A percentile compares a stretch with the other conserved stretches of the same genome.
phyloP scores from a whole-genome alignment of 2,113 vertebrate species.

The Hypanus sabinus region DNA sequence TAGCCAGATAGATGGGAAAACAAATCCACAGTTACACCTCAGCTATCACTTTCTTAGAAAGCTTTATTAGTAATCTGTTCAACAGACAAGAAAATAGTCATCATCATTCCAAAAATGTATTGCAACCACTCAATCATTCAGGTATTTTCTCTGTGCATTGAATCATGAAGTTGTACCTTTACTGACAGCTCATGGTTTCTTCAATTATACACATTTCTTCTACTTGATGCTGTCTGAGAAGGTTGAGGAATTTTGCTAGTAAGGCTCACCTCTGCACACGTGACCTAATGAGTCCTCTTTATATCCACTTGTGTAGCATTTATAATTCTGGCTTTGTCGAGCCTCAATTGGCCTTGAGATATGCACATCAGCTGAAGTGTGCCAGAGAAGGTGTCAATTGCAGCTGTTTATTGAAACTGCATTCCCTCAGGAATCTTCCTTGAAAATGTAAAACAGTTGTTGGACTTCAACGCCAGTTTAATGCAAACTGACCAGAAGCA shows the following conservation, averaged over 20 bases:
- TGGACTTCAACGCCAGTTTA: not conserved
- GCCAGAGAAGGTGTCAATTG: not conserved
- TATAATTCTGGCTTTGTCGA: not conserved
- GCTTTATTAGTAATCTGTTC: constrained; percentile 19
- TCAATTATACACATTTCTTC: not conserved
- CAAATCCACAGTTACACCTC: not conserved
- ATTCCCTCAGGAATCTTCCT: not conserved
- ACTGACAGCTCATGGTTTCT: not conserved
- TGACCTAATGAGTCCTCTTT: not conserved
- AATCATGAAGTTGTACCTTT: not conserved
- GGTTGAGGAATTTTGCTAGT: not conserved
- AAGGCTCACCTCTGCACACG: not conserved
- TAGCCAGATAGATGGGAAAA: constrained; percentile 13
- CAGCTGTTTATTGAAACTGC: not conserved
- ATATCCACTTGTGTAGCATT: not conserved
- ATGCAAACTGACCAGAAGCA: not conserved
- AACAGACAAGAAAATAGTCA: not conserved
- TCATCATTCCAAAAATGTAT: not conserved
- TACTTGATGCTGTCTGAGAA: not conserved
- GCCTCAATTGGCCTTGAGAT: not conserved
- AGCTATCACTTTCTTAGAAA: not conserved
- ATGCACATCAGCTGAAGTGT: not conserved
- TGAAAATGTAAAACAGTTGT: not conserved
- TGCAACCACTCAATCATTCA: constrained; percentile 1
- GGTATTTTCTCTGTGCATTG: not conserved